Conservation (phyloP, 2,113 vertebrate genomes). For the Beaufortia kweichowensis region DNA sequence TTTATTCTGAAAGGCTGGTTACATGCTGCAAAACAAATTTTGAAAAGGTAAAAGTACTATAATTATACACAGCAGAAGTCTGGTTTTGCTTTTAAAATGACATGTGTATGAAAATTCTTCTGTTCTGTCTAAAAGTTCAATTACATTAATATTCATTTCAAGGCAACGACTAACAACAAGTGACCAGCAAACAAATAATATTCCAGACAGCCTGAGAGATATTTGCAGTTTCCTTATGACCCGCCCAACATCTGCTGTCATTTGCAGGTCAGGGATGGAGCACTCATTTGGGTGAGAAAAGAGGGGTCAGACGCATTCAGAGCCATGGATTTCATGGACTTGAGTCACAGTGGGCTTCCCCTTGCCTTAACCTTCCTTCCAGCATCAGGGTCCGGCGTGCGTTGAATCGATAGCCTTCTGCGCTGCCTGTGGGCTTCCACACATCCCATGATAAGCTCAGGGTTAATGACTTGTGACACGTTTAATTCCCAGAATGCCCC, state of each 20-base stretch:
- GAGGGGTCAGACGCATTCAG: not conserved
- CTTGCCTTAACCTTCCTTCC: constrained; percentile 10
- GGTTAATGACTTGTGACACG: constrained; percentile 48
- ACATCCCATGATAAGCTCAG: not conserved
- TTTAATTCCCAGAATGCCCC: constrained; percentile 32
- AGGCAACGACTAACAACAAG: too few species aligned
- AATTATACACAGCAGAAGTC: too few species aligned
- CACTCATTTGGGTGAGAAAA: constrained; percentile 2
- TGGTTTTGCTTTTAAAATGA: not conserved
- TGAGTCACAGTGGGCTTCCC: not conserved
- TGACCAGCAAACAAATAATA: too few species aligned
- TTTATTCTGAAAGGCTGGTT: too few species aligned
- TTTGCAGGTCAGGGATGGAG: constrained; percentile 12
- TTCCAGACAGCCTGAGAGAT: not conserved
- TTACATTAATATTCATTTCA: not conserved
- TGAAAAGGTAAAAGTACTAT: too few species aligned
- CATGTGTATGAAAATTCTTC: too few species aligned
- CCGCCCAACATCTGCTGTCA: not conserved
- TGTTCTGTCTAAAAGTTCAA: not conserved
- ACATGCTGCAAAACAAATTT: too few species aligned
- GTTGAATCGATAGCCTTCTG: constrained; percentile 33
- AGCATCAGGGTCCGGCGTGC: constrained; percentile 17
- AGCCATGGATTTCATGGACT: not conserved
- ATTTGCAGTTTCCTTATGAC: not conserved
- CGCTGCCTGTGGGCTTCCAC: constrained; percentile 1